Evolutionary conservation across 2,888 invertebrate genomes (phyloP).

Genomic region (Macrosiphum euphorbiae): DNA sequence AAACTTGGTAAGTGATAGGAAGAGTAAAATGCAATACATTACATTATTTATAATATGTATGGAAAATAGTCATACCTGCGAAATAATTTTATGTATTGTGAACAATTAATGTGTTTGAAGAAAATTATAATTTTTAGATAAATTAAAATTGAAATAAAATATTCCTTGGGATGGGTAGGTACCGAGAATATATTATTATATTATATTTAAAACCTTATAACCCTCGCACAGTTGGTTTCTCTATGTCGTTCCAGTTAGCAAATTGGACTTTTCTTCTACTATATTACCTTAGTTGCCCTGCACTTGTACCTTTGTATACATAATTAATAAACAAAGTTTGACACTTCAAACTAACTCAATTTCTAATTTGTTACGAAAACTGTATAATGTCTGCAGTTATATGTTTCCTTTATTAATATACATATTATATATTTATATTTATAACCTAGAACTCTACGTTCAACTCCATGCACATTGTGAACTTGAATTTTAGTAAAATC

Average conservation of each 20-base stretch:
- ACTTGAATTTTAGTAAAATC: background rate
- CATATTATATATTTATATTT: background rate
- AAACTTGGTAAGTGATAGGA: background rate
- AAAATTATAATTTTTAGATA: background rate
- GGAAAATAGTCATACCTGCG: too few species aligned
- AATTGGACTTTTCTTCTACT: background rate
- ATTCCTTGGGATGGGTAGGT: background rate
- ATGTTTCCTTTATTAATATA: background rate
- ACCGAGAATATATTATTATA: background rate
- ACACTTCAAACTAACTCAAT: slow-evolving; percentile 5
- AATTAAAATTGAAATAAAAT: background rate
- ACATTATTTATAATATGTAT: background rate
- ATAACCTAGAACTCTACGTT: background rate
- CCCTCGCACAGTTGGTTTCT: background rate
- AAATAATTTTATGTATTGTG: background rate
- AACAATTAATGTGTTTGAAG: too few species aligned
- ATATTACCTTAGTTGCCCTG: background rate
- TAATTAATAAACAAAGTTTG: background rate
- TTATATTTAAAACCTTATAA: background rate
- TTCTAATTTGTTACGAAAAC: background rate
- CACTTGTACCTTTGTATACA: background rate
- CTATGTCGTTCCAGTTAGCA: background rate
- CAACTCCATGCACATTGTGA: background rate
- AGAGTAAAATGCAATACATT: background rate
- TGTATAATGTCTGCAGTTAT: background rate